Base-by-base conservation (phyloP, 2,797 vertebrate genomes). In the Xyrichtys novacula region DNA sequence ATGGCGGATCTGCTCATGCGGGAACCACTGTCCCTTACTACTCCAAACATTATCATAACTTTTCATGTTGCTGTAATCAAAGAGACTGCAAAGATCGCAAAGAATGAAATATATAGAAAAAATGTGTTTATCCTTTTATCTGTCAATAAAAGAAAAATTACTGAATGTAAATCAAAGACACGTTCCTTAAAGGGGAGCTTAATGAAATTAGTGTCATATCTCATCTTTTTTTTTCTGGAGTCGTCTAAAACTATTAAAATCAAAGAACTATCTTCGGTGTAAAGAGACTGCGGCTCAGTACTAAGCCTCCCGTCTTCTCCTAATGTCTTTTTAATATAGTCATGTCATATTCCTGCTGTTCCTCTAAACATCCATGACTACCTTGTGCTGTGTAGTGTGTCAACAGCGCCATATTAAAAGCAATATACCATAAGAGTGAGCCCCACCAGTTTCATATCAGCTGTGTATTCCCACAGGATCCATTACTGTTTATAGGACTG, bases 1-100 rank as follows among this genome's bases (percentile, higher is more conserved):
- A 97, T 96, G 95, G 75, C 65, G 89, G 88, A 83, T 88, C 89
- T 89, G 89, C 84, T 89, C 87, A 88, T 91, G 86, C 75, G 81
- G 93, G 91, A 93, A 85, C 85, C 74, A 80, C 80, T 84, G 91
- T 88, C 84, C 88, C 90, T 74, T 89, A 93, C 93, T 92, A 91
- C 34, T 85, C 86, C 87, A 90, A 93, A 92, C 87, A 94, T 94
- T 94, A 94, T 95, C 91, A 95, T 95, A 96, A 94, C 91, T 95
- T 94, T 89, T 88, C 84, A 93, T 86, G 84, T 81, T 83, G 85
- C 85, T 86, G 88, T 91, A 92, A 93, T 91, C 82, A 90, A 81
- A 32, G 88, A 89, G 91, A 92, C 93, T 91, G 91, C 81, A 17
- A 88, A 91, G 92, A 93, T 88, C 89, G 68, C 49, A 59, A 72